Evolutionary conservation across 2,888 invertebrate species (phyloP).

Genomic region (Reticulitermes lucifugus): DNA sequence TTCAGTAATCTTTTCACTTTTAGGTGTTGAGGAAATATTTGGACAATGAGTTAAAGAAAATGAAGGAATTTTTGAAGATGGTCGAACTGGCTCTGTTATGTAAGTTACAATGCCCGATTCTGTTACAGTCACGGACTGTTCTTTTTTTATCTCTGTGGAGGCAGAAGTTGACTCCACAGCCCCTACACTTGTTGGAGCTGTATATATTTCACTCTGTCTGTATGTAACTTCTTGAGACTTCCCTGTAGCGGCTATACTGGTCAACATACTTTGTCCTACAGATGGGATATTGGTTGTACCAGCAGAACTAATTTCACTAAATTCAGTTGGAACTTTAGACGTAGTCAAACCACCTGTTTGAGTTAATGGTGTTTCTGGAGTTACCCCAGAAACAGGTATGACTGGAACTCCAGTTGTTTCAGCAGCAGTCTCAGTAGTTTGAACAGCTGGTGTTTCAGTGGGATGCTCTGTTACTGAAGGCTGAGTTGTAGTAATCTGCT

Average conservation of each 20-base stretch:
- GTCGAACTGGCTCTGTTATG: constrained; percentile 1
- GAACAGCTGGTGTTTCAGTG: constrained; percentile 42
- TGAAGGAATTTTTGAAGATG: constrained; percentile 44
- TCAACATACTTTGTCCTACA: not conserved
- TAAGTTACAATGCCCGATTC: constrained; percentile 8
- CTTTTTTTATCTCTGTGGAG: not conserved
- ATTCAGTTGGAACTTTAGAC: constrained; percentile 13
- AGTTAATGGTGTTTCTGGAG: not conserved
- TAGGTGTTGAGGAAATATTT: constrained; percentile 21
- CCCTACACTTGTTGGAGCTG: not conserved
- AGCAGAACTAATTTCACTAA: not conserved
- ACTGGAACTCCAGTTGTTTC: constrained; percentile 2
- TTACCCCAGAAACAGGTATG: not conserved
- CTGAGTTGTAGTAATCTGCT: constrained; percentile 30
- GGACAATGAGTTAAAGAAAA: constrained; percentile 16
- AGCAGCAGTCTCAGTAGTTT: constrained; percentile 2
- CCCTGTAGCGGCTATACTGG: not conserved
- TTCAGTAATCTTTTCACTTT: constrained; percentile 45
- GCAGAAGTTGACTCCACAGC: not conserved
- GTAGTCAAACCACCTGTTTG: not conserved
- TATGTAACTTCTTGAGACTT: not conserved
- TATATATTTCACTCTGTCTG: not conserved
- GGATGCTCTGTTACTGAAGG: constrained; percentile 45
- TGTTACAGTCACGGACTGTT: constrained; percentile 16
- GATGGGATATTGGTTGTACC: not conserved